These are phyloP conservation scores for Hyperoplus immaculatus DNA, from an alignment of 2,797 vertebrate species.

Conservation along the genomic window DNA sequence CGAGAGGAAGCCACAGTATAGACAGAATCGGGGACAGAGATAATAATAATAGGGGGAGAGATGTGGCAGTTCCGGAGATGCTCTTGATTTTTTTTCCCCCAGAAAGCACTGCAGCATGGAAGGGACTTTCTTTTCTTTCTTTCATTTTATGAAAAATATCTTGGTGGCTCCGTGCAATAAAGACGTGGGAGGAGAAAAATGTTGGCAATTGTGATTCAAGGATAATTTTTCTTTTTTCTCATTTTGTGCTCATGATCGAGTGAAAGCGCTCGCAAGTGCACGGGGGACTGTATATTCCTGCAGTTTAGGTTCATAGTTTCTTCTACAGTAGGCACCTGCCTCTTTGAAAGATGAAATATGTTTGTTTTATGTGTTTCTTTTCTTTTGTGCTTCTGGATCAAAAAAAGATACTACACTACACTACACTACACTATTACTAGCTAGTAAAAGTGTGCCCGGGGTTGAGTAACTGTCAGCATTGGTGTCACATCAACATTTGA, in stretches of 20 bases:
- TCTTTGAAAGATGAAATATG: conserved; percentile 17
- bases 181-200: conserved; percentile 37
- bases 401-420: neutral
- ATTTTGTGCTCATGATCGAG: conserved; percentile 36
- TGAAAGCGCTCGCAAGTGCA: conserved; percentile 7
- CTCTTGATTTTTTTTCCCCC: conserved; percentile 36
- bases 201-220: conserved; percentile 39
- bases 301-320: conserved; percentile 14
- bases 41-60: conserved; percentile 32
- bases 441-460: conserved; percentile 30
- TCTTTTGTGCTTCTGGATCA: no score
- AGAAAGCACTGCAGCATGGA: conserved; percentile 43
- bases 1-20: conserved; percentile 47
- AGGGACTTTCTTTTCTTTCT: conserved; percentile 30
- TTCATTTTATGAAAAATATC: conserved; percentile 56
- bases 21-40: conserved; percentile 45
- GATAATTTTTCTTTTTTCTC: conserved; percentile 50
- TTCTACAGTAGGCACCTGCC: conserved; percentile 13
- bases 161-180: conserved; percentile 40
- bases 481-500: conserved; percentile 66
- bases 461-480: conserved; percentile 34
- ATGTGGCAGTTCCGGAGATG: conserved; percentile 38
- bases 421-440: neutral
- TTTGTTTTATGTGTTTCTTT: conserved; percentile 17
- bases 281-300: neutral